These are phyloP conservation scores for Dicycla oo DNA, from an alignment of 2,888 invertebrate genomes.

Conservation along the genomic window DNA sequence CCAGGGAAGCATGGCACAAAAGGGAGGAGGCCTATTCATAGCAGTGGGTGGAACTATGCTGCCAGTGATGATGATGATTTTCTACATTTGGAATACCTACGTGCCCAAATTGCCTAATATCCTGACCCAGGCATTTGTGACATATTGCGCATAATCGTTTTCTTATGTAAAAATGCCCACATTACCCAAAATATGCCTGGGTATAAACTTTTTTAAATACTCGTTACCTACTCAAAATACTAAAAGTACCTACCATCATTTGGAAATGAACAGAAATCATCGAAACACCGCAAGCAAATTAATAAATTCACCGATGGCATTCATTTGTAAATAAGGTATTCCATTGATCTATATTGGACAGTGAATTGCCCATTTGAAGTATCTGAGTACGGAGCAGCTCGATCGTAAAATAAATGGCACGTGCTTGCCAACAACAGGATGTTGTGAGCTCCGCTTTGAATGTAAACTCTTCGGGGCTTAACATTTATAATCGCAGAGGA, in stretches of 20 bases:
- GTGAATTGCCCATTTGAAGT: conserved; percentile 61
- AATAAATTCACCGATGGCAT: conserved; percentile 29
- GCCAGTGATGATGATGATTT: too few species aligned
- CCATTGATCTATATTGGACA: conserved; percentile 63
- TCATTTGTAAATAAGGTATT: conserved; percentile 51
- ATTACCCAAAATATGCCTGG: neutral
- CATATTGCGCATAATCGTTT: neutral
- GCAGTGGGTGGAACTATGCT: too few species aligned
- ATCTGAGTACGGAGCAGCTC: conserved; percentile 64
- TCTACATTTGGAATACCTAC: neutral
- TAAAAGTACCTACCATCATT: neutral
- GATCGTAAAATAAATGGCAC: conserved; percentile 80
- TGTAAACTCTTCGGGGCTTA: conserved; percentile 76
- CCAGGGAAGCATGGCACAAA: too few species aligned
- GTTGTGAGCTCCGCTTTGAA: conserved; percentile 76
- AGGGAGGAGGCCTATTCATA: too few species aligned
- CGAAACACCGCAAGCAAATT: conserved; percentile 33
- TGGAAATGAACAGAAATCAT: neutral
- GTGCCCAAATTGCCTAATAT: neutral
- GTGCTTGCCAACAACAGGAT: conserved; percentile 82
- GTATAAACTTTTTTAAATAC: neutral
- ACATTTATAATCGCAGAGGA: conserved; percentile 78
- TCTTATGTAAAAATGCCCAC: neutral
- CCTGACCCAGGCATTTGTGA: neutral
- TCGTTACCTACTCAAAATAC: neutral